These are phyloP conservation scores for Listronotus bonariensis DNA, from an alignment of 1,140 invertebrate genomes.

Conservation along the genomic window DNA sequence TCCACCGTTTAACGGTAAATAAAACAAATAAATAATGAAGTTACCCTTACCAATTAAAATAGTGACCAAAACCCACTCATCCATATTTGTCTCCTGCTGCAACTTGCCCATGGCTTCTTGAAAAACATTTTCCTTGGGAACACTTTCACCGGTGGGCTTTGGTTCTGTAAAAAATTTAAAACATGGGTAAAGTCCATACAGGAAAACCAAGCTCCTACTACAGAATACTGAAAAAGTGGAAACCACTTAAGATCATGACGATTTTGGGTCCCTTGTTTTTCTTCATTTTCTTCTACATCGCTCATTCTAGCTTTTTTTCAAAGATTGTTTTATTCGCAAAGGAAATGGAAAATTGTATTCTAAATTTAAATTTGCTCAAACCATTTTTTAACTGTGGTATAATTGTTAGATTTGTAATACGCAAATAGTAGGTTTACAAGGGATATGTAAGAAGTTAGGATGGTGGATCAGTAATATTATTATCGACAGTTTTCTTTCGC, in stretches of 20 bases:
- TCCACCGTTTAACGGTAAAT: too few relatives aligned
- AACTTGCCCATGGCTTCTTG: conserved; percentile 13
- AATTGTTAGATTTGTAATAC: too few relatives aligned
- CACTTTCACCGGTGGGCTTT: conserved; percentile 33
- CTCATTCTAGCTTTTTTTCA: background rate
- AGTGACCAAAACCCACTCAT: conserved; percentile 72
- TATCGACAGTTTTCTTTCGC: too few relatives aligned
- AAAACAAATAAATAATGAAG: too few relatives aligned
- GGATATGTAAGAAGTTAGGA: too few relatives aligned
- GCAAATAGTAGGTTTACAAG: too few relatives aligned
- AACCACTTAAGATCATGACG: conserved; percentile 34
- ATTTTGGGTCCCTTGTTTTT: background rate
- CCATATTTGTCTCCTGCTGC: conserved; percentile 63
- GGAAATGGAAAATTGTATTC: too few relatives aligned
- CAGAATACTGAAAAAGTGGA: conserved; percentile 36
- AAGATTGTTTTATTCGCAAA: too few relatives aligned
- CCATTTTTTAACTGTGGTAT: too few relatives aligned
- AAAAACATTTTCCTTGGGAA: conserved; percentile 19
- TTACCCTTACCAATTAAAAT: conserved; percentile 67
- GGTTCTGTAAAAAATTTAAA: conserved; percentile 29
- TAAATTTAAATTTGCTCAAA: too few relatives aligned
- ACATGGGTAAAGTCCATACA: conserved; percentile 32
- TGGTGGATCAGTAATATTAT: too few relatives aligned
- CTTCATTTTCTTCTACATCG: background rate
- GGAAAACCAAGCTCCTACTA: conserved; percentile 35